These are phyloP conservation scores for Encarsia formosa DNA, from an alignment of 2,888 invertebrate genomes.

Conservation along the genomic window DNA sequence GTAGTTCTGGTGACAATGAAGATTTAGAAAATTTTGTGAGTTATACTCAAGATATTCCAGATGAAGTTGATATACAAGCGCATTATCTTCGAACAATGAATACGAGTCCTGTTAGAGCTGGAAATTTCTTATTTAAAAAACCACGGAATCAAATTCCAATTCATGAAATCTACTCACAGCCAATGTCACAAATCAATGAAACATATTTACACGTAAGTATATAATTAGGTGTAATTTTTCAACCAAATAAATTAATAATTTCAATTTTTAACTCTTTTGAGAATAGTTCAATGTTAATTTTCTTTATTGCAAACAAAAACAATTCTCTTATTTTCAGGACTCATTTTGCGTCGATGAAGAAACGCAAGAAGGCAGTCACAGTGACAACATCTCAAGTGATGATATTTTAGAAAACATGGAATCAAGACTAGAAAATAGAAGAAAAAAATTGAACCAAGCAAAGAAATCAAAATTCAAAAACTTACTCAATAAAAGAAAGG, in stretches of 20 bases:
- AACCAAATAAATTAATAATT: background rate
- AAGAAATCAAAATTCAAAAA: conserved; percentile 1
- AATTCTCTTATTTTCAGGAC: conserved; percentile 33
- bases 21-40: conserved; percentile 42
- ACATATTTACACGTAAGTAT: conserved; percentile 41
- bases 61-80: conserved; percentile 59
- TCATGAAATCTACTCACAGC: conserved; percentile 36
- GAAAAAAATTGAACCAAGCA: conserved; percentile 29
- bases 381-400: conserved; percentile 10
- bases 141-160: conserved; percentile 14
- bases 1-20: conserved; percentile 32
- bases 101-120: conserved; percentile 44
- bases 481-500: conserved; percentile 19
- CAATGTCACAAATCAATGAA: conserved; percentile 30
- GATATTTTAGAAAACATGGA: conserved; percentile 34
- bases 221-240: background rate
- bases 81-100: conserved; percentile 64
- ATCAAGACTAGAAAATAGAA: conserved; percentile 24
- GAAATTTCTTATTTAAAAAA: conserved; percentile 33
- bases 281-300: background rate
- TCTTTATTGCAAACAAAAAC: background rate
- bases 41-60: conserved; percentile 53
- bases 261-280: background rate
- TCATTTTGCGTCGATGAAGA: conserved; percentile 40
- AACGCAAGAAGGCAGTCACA: conserved; percentile 20